phyloP scores from a whole-genome alignment of 2,888 invertebrate genomes.

The Choreutis nemorana region DNA sequence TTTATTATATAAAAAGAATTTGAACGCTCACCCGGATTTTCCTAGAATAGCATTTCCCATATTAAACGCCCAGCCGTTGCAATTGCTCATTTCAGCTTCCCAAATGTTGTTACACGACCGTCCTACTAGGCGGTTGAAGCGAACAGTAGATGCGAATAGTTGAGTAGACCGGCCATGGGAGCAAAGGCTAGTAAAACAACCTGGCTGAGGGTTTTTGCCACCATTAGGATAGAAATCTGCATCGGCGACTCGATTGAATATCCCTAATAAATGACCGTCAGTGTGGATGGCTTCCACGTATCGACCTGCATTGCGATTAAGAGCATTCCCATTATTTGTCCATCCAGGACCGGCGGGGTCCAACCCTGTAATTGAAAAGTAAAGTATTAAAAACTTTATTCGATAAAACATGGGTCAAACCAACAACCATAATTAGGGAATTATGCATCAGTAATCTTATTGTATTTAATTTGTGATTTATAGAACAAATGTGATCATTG shows the following conservation, averaged over 20 bases:
- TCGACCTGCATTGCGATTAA: conserved; percentile 4
- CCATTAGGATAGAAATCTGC: conserved; percentile 10
- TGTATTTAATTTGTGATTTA: no score
- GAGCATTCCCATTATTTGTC: not conserved
- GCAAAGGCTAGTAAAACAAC: conserved; percentile 29
- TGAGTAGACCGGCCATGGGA: conserved; percentile 31
- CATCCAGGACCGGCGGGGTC: conserved; percentile 11
- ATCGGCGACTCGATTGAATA: no score
- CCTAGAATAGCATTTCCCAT: conserved; percentile 28
- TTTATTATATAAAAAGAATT: no score
- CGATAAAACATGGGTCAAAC: no score
- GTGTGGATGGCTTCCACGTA: conserved; percentile 11
- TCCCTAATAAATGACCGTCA: conserved; percentile 5
- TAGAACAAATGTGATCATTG: no score
- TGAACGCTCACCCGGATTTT: conserved; percentile 31
- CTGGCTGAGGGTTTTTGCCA: conserved; percentile 29
- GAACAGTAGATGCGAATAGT: conserved; percentile 31
- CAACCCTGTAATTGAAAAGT: conserved; percentile 5
- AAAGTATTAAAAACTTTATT: conserved; percentile 5
- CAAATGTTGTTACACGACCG: conserved; percentile 20
- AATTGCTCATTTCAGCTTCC: conserved; percentile 20
- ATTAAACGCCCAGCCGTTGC: conserved; percentile 19
- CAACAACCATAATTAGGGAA: no score
- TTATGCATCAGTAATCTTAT: no score
- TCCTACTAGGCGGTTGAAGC: conserved; percentile 26